Conservation (phyloP, 1,140 invertebrate species). For the Notospermus geniculatus region DNA sequence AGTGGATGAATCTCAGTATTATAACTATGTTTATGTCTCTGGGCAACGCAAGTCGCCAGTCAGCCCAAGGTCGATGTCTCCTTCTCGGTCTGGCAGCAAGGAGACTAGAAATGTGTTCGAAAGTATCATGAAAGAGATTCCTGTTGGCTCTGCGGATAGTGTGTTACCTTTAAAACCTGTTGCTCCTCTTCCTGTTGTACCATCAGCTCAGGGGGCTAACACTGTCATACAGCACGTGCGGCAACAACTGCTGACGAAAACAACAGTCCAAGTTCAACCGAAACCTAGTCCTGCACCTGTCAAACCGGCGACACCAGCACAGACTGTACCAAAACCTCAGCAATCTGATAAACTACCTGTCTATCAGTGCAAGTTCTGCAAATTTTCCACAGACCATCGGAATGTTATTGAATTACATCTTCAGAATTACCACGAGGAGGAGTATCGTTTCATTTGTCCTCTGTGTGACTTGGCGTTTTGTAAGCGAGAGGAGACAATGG, state of each 20-base stretch:
- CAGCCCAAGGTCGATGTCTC: too few species aligned
- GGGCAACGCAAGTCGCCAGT: not conserved
- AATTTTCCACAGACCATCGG: not conserved
- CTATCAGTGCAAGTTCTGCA: slow-evolving; percentile 6
- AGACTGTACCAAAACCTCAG: too few species aligned
- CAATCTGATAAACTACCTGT: too few species aligned
- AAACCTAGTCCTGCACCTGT: too few species aligned
- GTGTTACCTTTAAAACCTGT: not conserved
- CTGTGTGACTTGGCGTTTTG: slow-evolving; percentile 5
- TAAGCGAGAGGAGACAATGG: not conserved
- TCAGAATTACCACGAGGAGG: not conserved
- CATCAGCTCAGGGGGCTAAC: not conserved
- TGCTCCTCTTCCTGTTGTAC: not conserved
- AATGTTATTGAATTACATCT: not conserved
- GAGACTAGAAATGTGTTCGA: too few species aligned
- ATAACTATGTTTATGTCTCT: not conserved
- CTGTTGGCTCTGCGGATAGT: not conserved
- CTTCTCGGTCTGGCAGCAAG: too few species aligned
- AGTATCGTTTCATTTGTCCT: slow-evolving; percentile 2
- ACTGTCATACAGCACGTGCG: not conserved
- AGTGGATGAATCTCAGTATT: slow-evolving; percentile 5
- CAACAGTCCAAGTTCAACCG: too few species aligned
- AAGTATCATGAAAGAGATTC: too few species aligned
- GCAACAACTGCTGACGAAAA: too few species aligned
- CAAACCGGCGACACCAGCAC: too few species aligned